Conservation (phyloP, 2,797 vertebrate species). For the Luscinia luscinia region DNA sequence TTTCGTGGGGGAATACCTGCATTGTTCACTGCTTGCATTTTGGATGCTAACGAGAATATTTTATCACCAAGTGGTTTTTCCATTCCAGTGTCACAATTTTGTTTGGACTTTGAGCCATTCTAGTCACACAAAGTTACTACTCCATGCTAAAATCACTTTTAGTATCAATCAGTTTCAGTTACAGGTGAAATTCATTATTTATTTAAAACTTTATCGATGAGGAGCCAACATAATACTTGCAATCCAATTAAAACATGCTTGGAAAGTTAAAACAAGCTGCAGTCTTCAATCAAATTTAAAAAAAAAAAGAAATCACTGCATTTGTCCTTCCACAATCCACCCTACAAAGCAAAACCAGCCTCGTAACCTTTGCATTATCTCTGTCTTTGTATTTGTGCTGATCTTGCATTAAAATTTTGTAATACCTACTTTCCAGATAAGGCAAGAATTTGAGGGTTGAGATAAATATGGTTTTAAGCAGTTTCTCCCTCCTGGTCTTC, state of each 20-base stretch:
- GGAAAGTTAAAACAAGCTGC: background rate
- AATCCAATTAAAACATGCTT: background rate
- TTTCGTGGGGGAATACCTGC: constrained; percentile 33
- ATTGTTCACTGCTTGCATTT: background rate
- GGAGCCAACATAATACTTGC: background rate
- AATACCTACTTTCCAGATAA: background rate
- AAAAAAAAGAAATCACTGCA: background rate
- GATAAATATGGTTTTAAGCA: background rate
- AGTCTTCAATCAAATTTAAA: background rate
- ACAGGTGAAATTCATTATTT: background rate
- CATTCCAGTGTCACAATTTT: background rate
- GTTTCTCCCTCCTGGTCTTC: background rate
- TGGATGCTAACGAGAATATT: background rate
- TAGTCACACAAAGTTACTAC: background rate
- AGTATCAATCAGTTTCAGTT: background rate
- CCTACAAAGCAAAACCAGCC: background rate
- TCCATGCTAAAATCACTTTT: background rate
- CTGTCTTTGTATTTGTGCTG: background rate
- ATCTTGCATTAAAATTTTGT: background rate
- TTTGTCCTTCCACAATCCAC: background rate
- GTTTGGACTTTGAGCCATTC: background rate
- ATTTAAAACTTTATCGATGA: background rate
- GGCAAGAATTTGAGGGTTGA: background rate
- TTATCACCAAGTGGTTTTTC: background rate
- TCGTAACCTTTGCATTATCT: background rate